phyloP scores from a whole-genome alignment of 92 coral and sea anemone species.

The Phymanthus crucifer region DNA sequence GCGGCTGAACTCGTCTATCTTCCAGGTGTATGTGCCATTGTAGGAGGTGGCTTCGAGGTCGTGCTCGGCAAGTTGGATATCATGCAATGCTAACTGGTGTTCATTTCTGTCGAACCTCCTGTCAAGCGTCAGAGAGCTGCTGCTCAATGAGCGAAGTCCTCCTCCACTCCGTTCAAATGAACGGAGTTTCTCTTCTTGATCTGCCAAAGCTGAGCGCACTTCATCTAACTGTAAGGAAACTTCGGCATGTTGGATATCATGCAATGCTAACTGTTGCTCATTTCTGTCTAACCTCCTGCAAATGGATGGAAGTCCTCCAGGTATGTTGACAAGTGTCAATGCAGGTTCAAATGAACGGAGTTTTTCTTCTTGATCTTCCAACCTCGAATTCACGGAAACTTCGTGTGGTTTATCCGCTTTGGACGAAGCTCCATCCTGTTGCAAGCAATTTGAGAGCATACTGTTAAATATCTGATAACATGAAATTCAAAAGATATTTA shows the following conservation, averaged over 20 bases:
- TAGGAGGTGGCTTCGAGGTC: slow-evolving; percentile 70
- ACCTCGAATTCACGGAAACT: neutral
- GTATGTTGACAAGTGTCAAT: neutral
- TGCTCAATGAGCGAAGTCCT: neutral
- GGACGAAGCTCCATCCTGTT: no score
- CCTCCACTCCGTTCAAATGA: neutral
- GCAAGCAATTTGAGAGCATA: no score
- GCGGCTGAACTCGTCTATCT: slow-evolving; percentile 69
- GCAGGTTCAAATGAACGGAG: neutral
- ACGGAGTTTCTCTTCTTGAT: neutral
- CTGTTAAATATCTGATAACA: no score
- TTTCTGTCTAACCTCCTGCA: slow-evolving; percentile 7
- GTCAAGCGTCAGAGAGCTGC: slow-evolving; percentile 22
- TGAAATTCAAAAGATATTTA: no score
- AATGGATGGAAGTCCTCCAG: neutral
- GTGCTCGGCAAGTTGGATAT: no score
- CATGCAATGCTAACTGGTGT: slow-evolving; percentile 54
- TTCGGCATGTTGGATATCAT: slow-evolving; percentile 70
- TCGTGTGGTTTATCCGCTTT: no score
- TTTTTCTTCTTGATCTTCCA: neutral
- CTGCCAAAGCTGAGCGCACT: neutral
- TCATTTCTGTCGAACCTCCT: slow-evolving; percentile 27
- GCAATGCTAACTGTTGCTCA: slow-evolving; percentile 52
- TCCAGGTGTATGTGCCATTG: slow-evolving; percentile 78
- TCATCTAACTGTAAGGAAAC: neutral